These are phyloP conservation scores for Panthera leo DNA, from an alignment of 2,113 vertebrate species.

Conservation along the genomic window DNA sequence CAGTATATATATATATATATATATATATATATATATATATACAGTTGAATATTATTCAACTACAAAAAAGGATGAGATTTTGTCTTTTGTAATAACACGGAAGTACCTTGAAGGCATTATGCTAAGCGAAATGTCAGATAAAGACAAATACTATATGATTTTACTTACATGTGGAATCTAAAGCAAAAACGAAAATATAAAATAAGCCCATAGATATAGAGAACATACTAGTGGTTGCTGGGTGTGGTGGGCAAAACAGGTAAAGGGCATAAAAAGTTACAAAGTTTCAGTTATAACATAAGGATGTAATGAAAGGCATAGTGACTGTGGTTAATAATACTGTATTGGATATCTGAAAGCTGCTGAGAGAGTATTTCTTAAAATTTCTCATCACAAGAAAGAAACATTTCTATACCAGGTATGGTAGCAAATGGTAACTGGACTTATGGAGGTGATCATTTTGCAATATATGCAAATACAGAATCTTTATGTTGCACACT, in stretches of 20 bases:
- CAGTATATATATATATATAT: neutral
- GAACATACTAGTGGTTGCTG: neutral
- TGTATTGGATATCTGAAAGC: neutral
- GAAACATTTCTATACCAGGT: neutral
- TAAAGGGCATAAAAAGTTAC: neutral
- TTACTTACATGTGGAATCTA: neutral
- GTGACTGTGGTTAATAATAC: neutral
- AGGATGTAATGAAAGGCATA: neutral
- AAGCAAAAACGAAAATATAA: neutral
- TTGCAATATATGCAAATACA: neutral
- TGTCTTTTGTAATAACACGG: neutral
- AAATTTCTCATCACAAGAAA: neutral
- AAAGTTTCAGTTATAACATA: neutral
- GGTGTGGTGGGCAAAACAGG: neutral
- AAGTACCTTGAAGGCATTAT: neutral
- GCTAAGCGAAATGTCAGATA: neutral
- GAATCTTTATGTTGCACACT: neutral
- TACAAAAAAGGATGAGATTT: neutral
- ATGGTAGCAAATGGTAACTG: neutral
- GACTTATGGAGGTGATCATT: neutral
- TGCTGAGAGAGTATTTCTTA: neutral
- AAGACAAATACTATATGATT: neutral
- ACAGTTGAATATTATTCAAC: neutral
- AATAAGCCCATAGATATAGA: neutral
- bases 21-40: too few species aligned